Base-by-base conservation (phyloP, 2,797 vertebrate species). In the Eulemur coronatus region DNA sequence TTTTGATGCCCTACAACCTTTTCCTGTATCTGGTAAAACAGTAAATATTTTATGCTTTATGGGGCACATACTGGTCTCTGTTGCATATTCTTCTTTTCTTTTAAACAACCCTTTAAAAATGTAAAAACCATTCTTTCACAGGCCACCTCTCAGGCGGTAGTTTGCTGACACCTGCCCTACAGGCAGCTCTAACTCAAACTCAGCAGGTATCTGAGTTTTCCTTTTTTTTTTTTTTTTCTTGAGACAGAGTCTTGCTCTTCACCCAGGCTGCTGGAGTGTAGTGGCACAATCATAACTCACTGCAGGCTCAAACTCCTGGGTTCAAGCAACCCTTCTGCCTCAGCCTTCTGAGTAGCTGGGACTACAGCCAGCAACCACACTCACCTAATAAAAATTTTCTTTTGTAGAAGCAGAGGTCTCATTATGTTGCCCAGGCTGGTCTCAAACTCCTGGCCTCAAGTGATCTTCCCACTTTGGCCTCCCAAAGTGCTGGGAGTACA, bases 121-220 rank as follows among this genome's bases (percentile, higher is more conserved):
- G 63, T 24, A 61, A 95, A 95, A 80, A 43, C 17, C 33, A 57
- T 75, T 78, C 17, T 88, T 63, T 94, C 22, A 75, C 30, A 88
- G 20, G 46, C 15, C 6, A 55, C 15, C 48, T 88, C 73, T 95
- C 24, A 73, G 76, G 41, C 35, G 55, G 17, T 10, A 90, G 26
- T 55, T 41, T 61, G 24, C n/a, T 73, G 67, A 67, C 5, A 8
- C 24, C 28, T 55, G 15, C 14, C 17, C 41, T 52, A 55, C 3
- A 20, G n/a, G 24, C 8, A 50, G n/a, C 41, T 81, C 24, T 81
- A 94, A 80, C n/a, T 86, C 24, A 86, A 94, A 80, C 22, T 86
- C 57, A 81, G 48, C 15, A 95, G 50, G 57, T 67, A 85, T 24
- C 59, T 85, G 50, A 95, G 75, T 96, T 69, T 91, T 33, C 65